These are phyloP conservation scores for Archips crataeganus DNA, from an alignment of 2,888 invertebrate genomes.

Conservation along the genomic window DNA sequence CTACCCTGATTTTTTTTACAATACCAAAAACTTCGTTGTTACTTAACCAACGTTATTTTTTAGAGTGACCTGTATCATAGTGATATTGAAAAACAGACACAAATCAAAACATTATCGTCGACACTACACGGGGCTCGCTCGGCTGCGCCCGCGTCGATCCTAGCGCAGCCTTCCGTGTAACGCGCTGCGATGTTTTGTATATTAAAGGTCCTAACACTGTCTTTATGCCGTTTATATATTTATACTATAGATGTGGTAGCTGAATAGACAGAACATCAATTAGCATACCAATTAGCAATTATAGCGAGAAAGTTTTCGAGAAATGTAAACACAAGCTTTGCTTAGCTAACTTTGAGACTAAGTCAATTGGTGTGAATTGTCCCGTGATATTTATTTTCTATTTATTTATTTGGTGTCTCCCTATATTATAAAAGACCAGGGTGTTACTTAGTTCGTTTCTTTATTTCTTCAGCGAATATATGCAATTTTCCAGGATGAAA, in stretches of 20 bases:
- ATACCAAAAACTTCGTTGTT: no score
- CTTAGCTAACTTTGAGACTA: no score
- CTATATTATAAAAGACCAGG: no score
- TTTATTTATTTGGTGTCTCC: no score
- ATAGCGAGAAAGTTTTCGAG: background rate
- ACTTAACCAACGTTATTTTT: background rate
- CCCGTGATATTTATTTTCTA: no score
- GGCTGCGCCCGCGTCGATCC: constrained; percentile 48
- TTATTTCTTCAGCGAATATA: no score
- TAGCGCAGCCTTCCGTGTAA: constrained; percentile 32
- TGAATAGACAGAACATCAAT: background rate
- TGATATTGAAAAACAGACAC: constrained; percentile 31
- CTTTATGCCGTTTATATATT: background rate
- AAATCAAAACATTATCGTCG: constrained; percentile 59
- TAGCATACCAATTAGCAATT: no score
- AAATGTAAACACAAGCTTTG: background rate
- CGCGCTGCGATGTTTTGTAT: constrained; percentile 11
- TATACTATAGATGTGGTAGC: no score
- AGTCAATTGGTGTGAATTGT: no score
- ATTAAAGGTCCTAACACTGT: background rate
- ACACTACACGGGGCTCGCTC: constrained; percentile 68
- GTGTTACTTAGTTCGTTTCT: no score
- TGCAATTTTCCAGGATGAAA: no score
- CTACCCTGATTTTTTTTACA: no score
- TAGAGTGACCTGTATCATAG: constrained; percentile 28